Conservation (phyloP, 2,797 vertebrate genomes). For the Ctenopoma multispine region DNA sequence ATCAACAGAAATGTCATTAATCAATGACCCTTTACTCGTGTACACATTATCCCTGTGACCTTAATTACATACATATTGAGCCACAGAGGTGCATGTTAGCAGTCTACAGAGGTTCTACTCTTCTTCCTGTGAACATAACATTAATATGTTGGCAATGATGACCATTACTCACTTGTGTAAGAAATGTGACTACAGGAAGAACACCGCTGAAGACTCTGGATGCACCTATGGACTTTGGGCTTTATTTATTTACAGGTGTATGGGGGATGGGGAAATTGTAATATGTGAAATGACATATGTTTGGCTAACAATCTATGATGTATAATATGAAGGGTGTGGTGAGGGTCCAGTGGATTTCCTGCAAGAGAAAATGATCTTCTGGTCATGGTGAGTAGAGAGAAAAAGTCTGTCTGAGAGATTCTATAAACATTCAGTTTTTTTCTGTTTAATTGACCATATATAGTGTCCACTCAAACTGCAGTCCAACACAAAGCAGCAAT, state of each 20-base stretch:
- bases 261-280: constrained; percentile 49
- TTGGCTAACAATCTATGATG: constrained; percentile 64
- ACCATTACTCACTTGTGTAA: constrained; percentile 40
- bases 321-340: constrained; percentile 50
- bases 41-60: constrained; percentile 63
- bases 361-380: constrained; percentile 39
- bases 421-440: constrained; percentile 70
- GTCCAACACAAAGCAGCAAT: constrained; percentile 70
- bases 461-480: constrained; percentile 69
- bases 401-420: constrained; percentile 44
- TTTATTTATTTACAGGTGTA: constrained; percentile 77
- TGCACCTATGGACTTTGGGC: constrained; percentile 65
- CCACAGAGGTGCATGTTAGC: constrained; percentile 63
- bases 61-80: constrained; percentile 75
- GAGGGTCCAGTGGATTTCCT: constrained; percentile 52
- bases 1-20: constrained; percentile 79
- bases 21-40: constrained; percentile 68
- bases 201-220: constrained; percentile 64
- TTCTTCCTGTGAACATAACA: constrained; percentile 51
- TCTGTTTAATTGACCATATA: constrained; percentile 51
- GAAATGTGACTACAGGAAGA: constrained; percentile 52
- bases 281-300: constrained; percentile 51
- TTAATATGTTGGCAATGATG: constrained; percentile 37
- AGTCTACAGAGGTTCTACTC: constrained; percentile 63
- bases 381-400: constrained; percentile 45